Evolutionary conservation across 2,797 vertebrate genomes (phyloP), one percentile per base, ranked within the genome.

Genomic region (Hypotaenidia philippensis): DNA sequence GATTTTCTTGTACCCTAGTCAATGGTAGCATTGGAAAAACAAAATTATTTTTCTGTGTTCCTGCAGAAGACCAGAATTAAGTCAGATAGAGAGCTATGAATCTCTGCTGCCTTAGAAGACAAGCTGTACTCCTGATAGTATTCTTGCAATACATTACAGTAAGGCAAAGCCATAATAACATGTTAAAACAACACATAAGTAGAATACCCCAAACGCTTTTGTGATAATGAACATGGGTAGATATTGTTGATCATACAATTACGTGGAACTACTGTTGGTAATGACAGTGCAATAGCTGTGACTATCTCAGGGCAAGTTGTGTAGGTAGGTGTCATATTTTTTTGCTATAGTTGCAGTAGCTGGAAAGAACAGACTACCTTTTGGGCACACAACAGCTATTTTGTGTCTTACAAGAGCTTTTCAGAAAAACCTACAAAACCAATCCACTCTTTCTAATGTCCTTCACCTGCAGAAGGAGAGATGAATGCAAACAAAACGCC

Each of bases 1-100:
- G 38, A 6, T 94, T 94, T 96, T 88, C 74, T 74, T 83, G 60
- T 75, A 38, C 20, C 87, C 96, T 96, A 60, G 72, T 86, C 41
- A 81, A 89, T 12, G 22, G 44, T 36, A 86, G 21, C 72, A 92
- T 53, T 45, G 64, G 52, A 94, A 90, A 93, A 93, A 77, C 40
- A 78, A 47, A 76, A 32, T 53, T 75, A 89, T 18, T 80, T 94
- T 85, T 57, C 27, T 90, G 38, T 78, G 29, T 17, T 64, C 10
- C 40, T 88, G 25, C 38, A 66, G 45, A 76, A 84, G 0, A 2
- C 9, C 49, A 5, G 17, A 61, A 69, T 10, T 66, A 76, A 91
- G 77, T 65, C n/a, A 74, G 57, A 50, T 36, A 36, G 31, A 52
- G 17, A 65, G 12, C 32, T 66, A 31, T 57, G 59, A 83, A 40